Evolutionary conservation across 2,797 vertebrate species (phyloP), one percentile per base, ranked within the genome.

Genomic region (Anguilla megastoma): DNA sequence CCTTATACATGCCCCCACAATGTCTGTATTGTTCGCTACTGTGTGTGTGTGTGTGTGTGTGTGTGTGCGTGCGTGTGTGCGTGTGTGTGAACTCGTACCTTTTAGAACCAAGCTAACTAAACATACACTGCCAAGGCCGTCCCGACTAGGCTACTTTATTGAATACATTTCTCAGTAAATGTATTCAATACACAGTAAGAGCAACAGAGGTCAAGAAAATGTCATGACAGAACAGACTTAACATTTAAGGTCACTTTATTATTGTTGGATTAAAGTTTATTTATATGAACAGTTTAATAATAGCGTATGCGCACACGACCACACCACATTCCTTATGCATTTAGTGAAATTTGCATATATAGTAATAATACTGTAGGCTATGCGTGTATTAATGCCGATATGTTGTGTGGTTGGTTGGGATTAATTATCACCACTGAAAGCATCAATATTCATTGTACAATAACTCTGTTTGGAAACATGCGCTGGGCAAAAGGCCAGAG

Each of bases 21-120:
- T 98, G 97, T 96, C 94, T 94, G 94, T 95, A 96, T 97, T 98
- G 97, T 98, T 98, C 96, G 95, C 96, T 95, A 95, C 95, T 95
- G 96, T 96, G 96, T 96, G 87, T 92, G 16, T 63, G 58, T 63
- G 18, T 60, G 8, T 52, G 50, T 52, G 50, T 52, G 9, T 52
- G 50, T 52, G 50, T 52, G 50, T 52, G 50, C 4, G 8, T 52
- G 50, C 14, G 58, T 60, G 58, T 3, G 50, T 52, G 50, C 10
- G 50, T 52, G 50, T 52, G 50, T 52, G 50, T 52, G 50, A 8
- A 97, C 96, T 95, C 96, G 97, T 95, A 97, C 96, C 95, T 97
- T 98, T 98, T 97, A 98, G 98, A 97, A 97, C 96, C 96, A 96
- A 94, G 94, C 95, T 96, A 96, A 97, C 96, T 97, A 98, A 98